Base-by-base conservation (phyloP, 2,888 invertebrate species). In the Augiades crinisus region DNA sequence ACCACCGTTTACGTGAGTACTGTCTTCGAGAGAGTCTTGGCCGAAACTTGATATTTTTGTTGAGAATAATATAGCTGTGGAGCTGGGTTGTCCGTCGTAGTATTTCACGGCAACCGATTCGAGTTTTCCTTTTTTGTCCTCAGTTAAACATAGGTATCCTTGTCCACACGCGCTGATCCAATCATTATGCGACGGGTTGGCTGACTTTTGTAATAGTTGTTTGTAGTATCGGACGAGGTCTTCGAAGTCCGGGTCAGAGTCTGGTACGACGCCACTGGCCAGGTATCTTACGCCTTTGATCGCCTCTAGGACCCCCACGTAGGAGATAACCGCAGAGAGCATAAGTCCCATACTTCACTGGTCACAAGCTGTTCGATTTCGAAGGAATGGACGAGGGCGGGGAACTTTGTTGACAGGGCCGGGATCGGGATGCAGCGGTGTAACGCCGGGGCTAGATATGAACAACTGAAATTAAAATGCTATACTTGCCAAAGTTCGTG, bases 251-350 rank as follows among this genome's bases (percentile, higher is more conserved):
- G 83, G 83, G 24, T 88, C 76, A 21, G 74, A 68, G 31, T 72
- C 67, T n/a, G 89, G 88, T 27, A 89, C 47, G 58, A 89, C 62
- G 43, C 91, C 89, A 60, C 81, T 81, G 40, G 86, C 66, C 34
- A 92, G 81, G 64, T 91, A 90, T 54, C 79, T 78, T 63, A 91
- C 75, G 64, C 92, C 92, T 53, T 92, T 91, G 47, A 93, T 67
- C 34, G 93, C 90, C 76, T 96, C 95, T 64, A 94, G 71, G 19
- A 94, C 92, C 56, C 96, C 95, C 58, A 95, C 93, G 78, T 95
- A 95, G 58, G 94, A 91, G 57, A 95, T 92, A 58, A 95, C 85
- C 66, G 94, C 86, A 44, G 96, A 95, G 54, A 96, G 81, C 67
- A 95, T 78, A 62, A 95, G 90, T 71, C 95, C 95, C 93, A 96